phyloP scores from a whole-genome alignment of 2,113 vertebrate genomes.

The Acanthochromis polyacanthus region DNA sequence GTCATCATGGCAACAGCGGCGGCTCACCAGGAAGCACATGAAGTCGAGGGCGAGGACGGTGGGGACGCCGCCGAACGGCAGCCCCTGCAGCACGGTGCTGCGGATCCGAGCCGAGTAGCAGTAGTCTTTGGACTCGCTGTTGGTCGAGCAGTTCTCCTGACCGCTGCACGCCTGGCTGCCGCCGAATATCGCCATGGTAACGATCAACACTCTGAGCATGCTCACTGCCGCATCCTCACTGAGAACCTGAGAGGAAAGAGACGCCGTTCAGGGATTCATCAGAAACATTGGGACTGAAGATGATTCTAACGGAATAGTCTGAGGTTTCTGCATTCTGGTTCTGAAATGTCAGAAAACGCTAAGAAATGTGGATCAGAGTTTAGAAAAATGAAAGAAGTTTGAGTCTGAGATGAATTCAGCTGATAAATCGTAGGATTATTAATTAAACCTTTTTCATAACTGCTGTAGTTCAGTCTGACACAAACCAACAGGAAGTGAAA shows the following conservation, averaged over 20 bases:
- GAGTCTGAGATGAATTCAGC: too few species aligned
- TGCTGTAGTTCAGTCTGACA: too few species aligned
- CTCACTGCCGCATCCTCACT: constrained; percentile 88
- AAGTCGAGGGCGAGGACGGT: constrained; percentile 97
- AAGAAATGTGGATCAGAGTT: too few species aligned
- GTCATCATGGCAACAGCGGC: too few species aligned
- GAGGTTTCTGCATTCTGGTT: too few species aligned
- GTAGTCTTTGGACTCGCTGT: constrained; percentile 90
- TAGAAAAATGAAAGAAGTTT: too few species aligned
- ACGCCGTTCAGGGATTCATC: neutral
- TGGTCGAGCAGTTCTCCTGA: constrained; percentile 78
- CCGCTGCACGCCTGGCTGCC: constrained; percentile 77
- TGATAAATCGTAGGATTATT: too few species aligned
- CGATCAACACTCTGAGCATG: constrained; percentile 85
- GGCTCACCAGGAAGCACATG: constrained; percentile 97
- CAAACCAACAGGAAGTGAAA: too few species aligned
- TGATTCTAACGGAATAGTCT: too few species aligned
- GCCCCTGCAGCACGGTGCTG: constrained; percentile 97
- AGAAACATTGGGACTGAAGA: too few species aligned
- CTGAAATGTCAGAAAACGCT: too few species aligned
- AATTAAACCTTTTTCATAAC: too few species aligned
- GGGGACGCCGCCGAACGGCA: constrained; percentile 96
- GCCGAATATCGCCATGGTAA: constrained; percentile 86
- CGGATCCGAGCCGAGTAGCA: constrained; percentile 96
- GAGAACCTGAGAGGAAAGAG: constrained; percentile 37